phyloP scores from a whole-genome alignment of 2,797 vertebrate genomes.

The Psittacula derbiana region DNA sequence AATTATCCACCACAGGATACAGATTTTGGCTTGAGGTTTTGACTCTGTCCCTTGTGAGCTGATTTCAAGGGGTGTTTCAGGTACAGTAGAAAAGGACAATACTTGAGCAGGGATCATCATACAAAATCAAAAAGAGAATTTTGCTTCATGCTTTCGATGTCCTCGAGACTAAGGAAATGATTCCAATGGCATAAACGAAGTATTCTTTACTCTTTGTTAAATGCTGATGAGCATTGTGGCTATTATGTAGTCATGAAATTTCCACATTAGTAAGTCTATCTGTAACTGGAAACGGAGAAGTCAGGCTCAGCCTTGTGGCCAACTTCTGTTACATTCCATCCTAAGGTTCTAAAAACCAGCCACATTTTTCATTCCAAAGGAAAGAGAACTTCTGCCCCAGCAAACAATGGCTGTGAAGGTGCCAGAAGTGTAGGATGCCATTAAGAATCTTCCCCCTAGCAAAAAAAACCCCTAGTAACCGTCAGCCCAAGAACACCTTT shows the following conservation, averaged over 20 bases:
- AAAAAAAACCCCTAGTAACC: rapidly evolving
- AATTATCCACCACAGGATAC: background rate
- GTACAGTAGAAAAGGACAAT: background rate
- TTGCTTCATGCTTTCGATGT: background rate
- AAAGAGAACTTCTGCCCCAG: rapidly evolving
- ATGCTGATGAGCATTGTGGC: background rate
- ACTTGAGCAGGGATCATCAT: background rate
- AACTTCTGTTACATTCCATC: background rate
- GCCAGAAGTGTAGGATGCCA: background rate
- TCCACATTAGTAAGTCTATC: background rate
- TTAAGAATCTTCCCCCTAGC: background rate
- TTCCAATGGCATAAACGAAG: background rate
- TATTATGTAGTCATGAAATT: background rate
- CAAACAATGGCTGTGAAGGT: background rate
- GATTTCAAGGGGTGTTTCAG: background rate
- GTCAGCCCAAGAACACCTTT: background rate
- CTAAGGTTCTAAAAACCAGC: background rate
- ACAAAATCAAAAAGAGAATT: background rate
- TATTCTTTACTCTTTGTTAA: background rate
- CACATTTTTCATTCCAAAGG: background rate
- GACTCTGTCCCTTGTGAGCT: background rate
- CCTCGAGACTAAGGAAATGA: background rate
- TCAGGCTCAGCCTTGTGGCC: background rate
- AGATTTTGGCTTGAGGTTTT: background rate
- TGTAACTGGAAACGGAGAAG: background rate